Conservation (phyloP, 1,140 invertebrate species). For the Euglossa dilemma region DNA sequence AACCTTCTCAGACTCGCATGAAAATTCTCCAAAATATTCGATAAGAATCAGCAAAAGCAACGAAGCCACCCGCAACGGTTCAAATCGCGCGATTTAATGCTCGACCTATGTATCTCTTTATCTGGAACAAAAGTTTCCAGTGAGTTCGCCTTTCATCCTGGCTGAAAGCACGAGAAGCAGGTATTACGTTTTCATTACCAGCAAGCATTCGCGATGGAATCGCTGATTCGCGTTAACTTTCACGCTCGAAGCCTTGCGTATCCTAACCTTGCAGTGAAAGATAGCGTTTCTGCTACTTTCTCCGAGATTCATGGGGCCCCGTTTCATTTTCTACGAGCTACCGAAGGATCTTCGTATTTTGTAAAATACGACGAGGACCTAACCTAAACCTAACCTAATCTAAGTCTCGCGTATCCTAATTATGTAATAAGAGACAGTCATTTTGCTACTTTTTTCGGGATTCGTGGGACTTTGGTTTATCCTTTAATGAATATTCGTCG, state of each 20-base stretch:
- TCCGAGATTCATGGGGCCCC: neutral
- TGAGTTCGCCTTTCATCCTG: neutral
- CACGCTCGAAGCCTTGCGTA: neutral
- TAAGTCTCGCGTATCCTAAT: neutral
- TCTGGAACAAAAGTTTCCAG: neutral
- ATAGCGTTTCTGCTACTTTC: neutral
- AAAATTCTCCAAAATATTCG: too few relatives aligned
- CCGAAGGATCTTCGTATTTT: too few relatives aligned
- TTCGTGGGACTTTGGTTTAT: neutral
- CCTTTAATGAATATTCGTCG: neutral
- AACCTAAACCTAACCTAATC: too few relatives aligned
- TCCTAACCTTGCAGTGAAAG: neutral
- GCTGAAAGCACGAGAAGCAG: neutral
- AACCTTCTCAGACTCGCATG: too few relatives aligned
- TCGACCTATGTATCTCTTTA: neutral
- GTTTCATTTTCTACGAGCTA: neutral
- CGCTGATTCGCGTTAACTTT: conserved; percentile 4
- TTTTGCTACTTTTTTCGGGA: neutral
- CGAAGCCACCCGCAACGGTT: too few relatives aligned
- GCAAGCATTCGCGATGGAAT: neutral
- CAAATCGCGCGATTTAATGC: neutral
- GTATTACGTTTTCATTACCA: conserved; percentile 2
- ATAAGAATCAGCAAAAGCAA: too few relatives aligned
- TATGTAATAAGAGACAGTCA: neutral
- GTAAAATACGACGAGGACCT: too few relatives aligned